phyloP scores from a whole-genome alignment of 1,140 invertebrate genomes.

The Apis cerana region DNA sequence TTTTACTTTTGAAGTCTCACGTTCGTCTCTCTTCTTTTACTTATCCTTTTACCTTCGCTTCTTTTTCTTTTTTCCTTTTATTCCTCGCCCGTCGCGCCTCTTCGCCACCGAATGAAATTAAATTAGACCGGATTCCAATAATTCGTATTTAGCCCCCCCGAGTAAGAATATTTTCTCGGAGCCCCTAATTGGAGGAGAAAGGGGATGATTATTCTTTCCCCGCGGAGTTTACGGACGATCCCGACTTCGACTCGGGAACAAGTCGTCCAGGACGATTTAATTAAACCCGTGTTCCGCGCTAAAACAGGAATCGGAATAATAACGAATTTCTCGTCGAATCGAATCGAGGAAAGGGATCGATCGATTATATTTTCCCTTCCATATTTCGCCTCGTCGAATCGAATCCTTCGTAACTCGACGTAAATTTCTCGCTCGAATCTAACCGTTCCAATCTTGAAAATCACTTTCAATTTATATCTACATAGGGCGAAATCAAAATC shows the following conservation, averaged over 20 bases:
- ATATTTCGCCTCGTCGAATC: background rate
- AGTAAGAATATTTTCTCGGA: constrained; percentile 9
- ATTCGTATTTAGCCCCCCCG: constrained; percentile 17
- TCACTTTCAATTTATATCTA: too few species aligned
- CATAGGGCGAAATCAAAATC: too few species aligned
- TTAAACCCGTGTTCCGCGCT: constrained; percentile 8
- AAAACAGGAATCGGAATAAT: background rate
- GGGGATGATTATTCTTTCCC: constrained; percentile 31
- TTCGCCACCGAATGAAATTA: constrained; percentile 22
- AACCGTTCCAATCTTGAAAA: background rate
- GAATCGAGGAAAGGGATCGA: background rate
- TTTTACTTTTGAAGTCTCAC: background rate
- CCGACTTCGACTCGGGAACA: background rate
- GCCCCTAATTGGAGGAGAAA: constrained; percentile 30
- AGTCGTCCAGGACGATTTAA: constrained; percentile 24
- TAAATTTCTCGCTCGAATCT: background rate
- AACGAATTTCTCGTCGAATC: constrained; percentile 17
- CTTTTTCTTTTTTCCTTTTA: background rate
- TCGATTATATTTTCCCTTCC: background rate
- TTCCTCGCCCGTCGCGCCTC: background rate
- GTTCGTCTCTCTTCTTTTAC: background rate
- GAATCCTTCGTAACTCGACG: background rate
- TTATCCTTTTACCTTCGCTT: background rate
- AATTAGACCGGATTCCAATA: constrained; percentile 35
- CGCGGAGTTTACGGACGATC: background rate